A percentile compares a stretch with the other conserved stretches of the same genome.
These are phyloP conservation scores for Neolamprologus variostigma DNA, from an alignment of 2,113 vertebrate genomes.

Conservation along the genomic window DNA sequence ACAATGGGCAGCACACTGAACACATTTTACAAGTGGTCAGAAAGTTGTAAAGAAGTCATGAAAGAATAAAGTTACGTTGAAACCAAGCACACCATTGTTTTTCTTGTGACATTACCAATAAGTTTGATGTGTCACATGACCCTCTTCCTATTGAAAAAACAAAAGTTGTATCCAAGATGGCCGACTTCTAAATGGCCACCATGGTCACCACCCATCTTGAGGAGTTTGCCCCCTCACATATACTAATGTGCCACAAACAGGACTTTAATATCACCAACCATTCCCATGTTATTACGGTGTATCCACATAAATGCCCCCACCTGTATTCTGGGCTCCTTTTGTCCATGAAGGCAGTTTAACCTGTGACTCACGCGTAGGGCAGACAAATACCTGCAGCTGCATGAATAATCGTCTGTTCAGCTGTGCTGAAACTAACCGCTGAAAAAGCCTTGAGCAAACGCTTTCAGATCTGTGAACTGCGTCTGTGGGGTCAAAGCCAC, in stretches of 20 bases:
- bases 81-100: neutral
- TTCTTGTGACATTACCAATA: neutral
- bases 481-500: neutral
- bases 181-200: neutral
- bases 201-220: rapidly evolving
- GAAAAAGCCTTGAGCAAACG: neutral
- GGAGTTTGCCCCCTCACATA: neutral
- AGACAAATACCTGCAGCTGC: neutral
- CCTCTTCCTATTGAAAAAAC: neutral
- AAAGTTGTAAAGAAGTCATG: too few species aligned
- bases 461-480: neutral
- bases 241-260: neutral
- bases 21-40: too few species aligned
- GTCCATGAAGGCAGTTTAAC: neutral
- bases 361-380: neutral
- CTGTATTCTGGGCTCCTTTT: neutral
- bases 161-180: neutral
- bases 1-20: too few species aligned
- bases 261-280: neutral
- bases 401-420: neutral
- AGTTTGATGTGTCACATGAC: rapidly evolving
- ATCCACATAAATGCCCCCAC: rapidly evolving
- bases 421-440: neutral
- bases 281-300: rapidly evolving
- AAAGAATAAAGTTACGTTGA: neutral